phyloP scores from a whole-genome alignment of 2,888 invertebrate species.

The Megalurothrips usitatus region DNA sequence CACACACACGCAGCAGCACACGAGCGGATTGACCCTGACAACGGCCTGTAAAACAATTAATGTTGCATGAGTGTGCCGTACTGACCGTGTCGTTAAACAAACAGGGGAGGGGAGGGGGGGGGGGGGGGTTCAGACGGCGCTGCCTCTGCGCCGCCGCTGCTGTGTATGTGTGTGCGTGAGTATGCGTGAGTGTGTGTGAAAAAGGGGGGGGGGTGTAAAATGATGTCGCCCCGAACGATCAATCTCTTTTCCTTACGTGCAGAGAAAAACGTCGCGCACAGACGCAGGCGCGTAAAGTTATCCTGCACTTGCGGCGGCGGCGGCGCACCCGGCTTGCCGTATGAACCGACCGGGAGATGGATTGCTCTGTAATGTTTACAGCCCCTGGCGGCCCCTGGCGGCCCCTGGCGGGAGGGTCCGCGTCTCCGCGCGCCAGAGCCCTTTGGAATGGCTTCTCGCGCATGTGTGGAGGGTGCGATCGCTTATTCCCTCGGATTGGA shows the following conservation, averaged over 20 bases:
- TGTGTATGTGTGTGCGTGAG: too few relatives aligned
- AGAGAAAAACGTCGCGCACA: neutral
- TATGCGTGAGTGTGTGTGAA: too few relatives aligned
- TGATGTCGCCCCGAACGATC: constrained; percentile 13
- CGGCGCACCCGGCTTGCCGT: neutral
- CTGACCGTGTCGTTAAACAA: neutral
- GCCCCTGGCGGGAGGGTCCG: too few relatives aligned
- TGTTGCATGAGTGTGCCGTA: neutral
- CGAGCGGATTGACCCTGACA: constrained; percentile 6
- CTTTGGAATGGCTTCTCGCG: too few relatives aligned
- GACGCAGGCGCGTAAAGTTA: too few relatives aligned
- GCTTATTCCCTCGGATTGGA: too few relatives aligned
- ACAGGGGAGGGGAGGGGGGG: too few relatives aligned
- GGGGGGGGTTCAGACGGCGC: neutral
- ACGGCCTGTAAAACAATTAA: constrained; percentile 12
- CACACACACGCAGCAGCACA: constrained; percentile 1
- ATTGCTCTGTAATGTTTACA: constrained; percentile 12
- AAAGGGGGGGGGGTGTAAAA: neutral
- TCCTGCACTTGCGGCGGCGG: neutral
- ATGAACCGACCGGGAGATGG: neutral
- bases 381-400: too few relatives aligned
- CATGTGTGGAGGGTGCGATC: too few relatives aligned
- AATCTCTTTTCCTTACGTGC: neutral
- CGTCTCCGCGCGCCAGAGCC: too few relatives aligned
- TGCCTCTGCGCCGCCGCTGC: neutral